Conservation (phyloP, 2,797 vertebrate genomes). For the Ataeniobius toweri region DNA sequence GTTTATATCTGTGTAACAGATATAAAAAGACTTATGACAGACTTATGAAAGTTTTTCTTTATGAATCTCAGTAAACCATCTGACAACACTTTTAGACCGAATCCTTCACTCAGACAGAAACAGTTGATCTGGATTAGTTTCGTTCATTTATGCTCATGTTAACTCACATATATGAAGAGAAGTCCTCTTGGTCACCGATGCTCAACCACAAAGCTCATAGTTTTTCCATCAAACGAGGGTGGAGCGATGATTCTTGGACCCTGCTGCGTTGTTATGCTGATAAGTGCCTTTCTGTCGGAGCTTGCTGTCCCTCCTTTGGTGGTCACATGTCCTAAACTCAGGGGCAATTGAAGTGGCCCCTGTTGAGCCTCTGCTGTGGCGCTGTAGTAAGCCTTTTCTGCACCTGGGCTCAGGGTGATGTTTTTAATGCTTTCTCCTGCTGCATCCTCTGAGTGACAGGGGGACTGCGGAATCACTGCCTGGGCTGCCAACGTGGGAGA, state of each 20-base stretch:
- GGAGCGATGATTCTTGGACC: constrained; percentile 93
- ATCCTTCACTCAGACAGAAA: not conserved
- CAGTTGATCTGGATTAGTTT: not conserved
- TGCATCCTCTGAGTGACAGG: constrained; percentile 41
- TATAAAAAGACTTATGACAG: not conserved
- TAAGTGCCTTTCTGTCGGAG: constrained; percentile 86
- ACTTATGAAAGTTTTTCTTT: not conserved
- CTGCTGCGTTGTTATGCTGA: constrained; percentile 93
- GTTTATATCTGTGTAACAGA: not conserved
- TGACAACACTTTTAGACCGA: not conserved
- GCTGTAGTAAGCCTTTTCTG: constrained; percentile 85
- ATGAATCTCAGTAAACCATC: not conserved
- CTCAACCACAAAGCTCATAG: constrained; percentile 98
- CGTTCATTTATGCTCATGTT: not conserved
- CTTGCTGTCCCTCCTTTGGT: constrained; percentile 36
- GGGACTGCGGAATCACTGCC: constrained; percentile 56
- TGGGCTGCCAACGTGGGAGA: constrained; percentile 67
- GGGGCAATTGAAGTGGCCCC: constrained; percentile 48
- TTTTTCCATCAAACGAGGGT: constrained; percentile 95
- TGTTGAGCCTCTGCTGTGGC: constrained; percentile 76
- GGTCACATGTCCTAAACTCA: constrained; percentile 63
- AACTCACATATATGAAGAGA: constrained; percentile 66
- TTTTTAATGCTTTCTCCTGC: constrained; percentile 56
- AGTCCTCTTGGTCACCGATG: constrained; percentile 85
- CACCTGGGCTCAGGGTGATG: constrained; percentile 27